Conservation (phyloP, 2,113 vertebrate species). For the Perccottus glenii region DNA sequence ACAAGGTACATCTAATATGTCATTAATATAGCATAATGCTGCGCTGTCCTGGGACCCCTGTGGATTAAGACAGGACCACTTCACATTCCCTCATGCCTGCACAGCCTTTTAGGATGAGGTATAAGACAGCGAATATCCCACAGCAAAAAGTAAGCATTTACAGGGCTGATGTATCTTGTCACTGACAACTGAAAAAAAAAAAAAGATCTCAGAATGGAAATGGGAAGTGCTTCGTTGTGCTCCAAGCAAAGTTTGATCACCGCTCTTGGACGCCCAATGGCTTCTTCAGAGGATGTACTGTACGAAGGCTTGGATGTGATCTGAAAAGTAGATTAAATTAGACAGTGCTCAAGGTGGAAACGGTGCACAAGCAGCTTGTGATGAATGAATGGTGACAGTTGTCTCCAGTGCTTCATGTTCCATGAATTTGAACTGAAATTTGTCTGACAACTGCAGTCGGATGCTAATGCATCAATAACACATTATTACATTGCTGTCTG, state of each 20-base stretch:
- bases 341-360: constrained; percentile 70
- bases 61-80: too few species aligned
- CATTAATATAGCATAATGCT: too few species aligned
- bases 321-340: constrained; percentile 65
- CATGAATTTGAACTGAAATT: constrained; percentile 50
- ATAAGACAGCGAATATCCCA: too few species aligned
- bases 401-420: constrained; percentile 49
- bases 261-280: constrained; percentile 20
- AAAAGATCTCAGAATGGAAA: too few species aligned
- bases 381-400: constrained; percentile 69
- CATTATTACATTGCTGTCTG: constrained; percentile 59
- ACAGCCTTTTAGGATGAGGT: too few species aligned
- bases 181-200: too few species aligned
- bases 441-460: constrained; percentile 64
- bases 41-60: too few species aligned
- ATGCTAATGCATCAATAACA: constrained; percentile 65
- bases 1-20: too few species aligned
- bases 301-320: constrained; percentile 54
- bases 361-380: constrained; percentile 44
- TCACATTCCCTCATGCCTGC: too few species aligned
- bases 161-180: too few species aligned
- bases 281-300: constrained; percentile 24
- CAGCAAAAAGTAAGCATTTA: too few species aligned
- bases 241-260: constrained; percentile 43
- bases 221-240: constrained; percentile 24